Conservation (phyloP, 1,140 invertebrate species). For the Drosophila navojoa region DNA sequence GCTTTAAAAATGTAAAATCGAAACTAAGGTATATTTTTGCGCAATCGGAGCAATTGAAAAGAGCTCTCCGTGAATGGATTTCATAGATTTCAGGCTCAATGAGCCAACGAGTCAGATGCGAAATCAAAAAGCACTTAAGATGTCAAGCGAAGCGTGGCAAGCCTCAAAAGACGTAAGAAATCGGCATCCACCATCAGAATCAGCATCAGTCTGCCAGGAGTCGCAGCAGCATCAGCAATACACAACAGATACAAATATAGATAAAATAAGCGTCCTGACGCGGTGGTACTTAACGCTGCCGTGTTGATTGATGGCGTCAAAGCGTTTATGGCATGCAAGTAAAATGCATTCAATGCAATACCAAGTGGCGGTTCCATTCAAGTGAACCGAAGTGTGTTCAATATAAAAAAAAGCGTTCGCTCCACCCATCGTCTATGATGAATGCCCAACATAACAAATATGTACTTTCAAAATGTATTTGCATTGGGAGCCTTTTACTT, state of each 20-base stretch:
- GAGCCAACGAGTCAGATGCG: constrained; percentile 21
- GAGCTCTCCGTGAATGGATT: constrained; percentile 1
- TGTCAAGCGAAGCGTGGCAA: constrained; percentile 31
- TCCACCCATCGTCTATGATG: constrained; percentile 15
- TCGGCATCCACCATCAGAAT: constrained; percentile 16
- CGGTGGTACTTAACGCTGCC: constrained; percentile 13
- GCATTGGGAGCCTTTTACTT: constrained; percentile 34
- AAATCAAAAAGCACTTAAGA: constrained; percentile 66
- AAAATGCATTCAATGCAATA: constrained; percentile 53
- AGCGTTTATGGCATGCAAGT: constrained; percentile 56
- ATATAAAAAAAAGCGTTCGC: constrained; percentile 54
- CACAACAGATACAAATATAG: constrained; percentile 20
- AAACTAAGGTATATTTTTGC: not conserved
- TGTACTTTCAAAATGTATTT: constrained; percentile 56
- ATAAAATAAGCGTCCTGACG: constrained; percentile 29
- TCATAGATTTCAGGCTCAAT: constrained; percentile 63
- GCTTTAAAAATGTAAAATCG: constrained; percentile 35
- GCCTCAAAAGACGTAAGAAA: constrained; percentile 22
- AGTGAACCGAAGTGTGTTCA: constrained; percentile 65
- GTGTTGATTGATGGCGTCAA: constrained; percentile 55
- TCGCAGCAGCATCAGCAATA: constrained; percentile 1
- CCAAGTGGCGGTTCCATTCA: constrained; percentile 55
- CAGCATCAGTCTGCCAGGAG: constrained; percentile 8
- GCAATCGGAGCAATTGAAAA: not conserved
- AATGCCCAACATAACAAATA: constrained; percentile 35